Percentiles rank a stretch among this genome's conserved stretches.
These are phyloP conservation scores for Drosophila mimetica DNA, from an alignment of 2,888 invertebrate species.

Conservation along the genomic window DNA sequence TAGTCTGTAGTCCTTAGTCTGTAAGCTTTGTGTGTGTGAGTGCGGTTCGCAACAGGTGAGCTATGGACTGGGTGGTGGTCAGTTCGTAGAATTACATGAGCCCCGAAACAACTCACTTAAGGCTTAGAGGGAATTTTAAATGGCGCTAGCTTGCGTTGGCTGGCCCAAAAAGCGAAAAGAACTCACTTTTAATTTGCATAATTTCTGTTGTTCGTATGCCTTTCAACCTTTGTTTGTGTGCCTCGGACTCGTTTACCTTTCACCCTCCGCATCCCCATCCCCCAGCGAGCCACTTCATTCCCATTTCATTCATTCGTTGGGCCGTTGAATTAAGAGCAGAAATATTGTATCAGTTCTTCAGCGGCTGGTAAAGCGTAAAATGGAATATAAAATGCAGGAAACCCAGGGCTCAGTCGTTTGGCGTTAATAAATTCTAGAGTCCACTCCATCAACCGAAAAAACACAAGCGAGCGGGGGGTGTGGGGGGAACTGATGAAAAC, in stretches of 20 bases:
- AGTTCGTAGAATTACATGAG: conserved; percentile 23
- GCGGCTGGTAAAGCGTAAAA: conserved; percentile 64
- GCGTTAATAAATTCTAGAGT: conserved; percentile 72
- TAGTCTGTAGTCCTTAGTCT: neutral
- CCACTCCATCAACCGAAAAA: conserved; percentile 60
- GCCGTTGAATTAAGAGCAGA: conserved; percentile 64
- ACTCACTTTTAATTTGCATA: conserved; percentile 68
- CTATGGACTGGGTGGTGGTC: conserved; percentile 17
- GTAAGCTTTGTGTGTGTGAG: conserved; percentile 19
- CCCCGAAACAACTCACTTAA: conserved; percentile 28
- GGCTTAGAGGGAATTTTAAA: conserved; percentile 40
- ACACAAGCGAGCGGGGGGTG: neutral
- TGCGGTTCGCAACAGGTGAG: conserved; percentile 34
- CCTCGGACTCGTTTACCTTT: conserved; percentile 19
- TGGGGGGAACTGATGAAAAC: conserved; percentile 5
- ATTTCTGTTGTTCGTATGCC: conserved; percentile 50
- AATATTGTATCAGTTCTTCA: conserved; percentile 78
- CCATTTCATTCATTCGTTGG: conserved; percentile 52
- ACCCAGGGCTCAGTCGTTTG: conserved; percentile 21
- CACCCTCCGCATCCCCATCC: conserved; percentile 15
- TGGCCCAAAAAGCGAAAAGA: conserved; percentile 9
- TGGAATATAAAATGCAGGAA: conserved; percentile 70
- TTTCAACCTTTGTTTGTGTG: conserved; percentile 54
- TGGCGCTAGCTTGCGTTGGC: conserved; percentile 21
- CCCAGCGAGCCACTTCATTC: conserved; percentile 35